Evolutionary conservation across 2,113 vertebrate species (phyloP).

Genomic region (Gasterosteus nipponicus): DNA sequence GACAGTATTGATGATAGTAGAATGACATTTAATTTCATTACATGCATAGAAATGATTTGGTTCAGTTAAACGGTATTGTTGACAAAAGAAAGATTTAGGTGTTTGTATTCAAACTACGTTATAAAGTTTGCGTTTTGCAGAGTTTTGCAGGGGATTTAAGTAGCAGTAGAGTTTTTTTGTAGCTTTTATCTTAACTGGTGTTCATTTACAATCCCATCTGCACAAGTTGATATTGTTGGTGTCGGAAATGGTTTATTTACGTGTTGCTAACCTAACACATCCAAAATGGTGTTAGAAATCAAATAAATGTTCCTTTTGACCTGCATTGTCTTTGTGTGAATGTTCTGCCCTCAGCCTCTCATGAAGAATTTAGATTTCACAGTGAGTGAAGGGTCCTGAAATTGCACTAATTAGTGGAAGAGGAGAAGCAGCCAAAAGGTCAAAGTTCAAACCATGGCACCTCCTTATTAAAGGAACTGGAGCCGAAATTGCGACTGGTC

Average conservation of each 20-base stretch:
- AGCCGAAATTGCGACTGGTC: constrained; percentile 71
- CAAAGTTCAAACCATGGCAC: constrained; percentile 3
- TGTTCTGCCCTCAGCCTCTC: background rate
- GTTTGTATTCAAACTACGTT: background rate
- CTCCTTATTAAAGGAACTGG: constrained; percentile 72
- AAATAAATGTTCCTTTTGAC: constrained; percentile 16
- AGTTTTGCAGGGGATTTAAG: background rate
- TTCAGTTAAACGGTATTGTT: constrained; percentile 4
- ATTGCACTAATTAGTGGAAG: background rate
- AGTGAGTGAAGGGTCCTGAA: background rate
- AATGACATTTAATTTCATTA: background rate
- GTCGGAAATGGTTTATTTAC: background rate
- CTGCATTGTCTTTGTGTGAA: constrained; percentile 8
- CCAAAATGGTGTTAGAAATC: background rate
- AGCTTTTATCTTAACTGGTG: background rate
- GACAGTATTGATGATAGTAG: background rate
- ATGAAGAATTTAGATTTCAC: background rate
- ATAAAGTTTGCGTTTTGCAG: background rate
- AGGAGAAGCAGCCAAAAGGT: background rate
- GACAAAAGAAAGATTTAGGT: background rate
- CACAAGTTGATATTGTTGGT: constrained; percentile 16
- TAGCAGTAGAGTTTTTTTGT: background rate
- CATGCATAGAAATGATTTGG: background rate
- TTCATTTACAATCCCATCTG: background rate
- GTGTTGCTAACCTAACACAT: constrained; percentile 7